These are phyloP conservation scores for Leuciscus idus DNA, from an alignment of 2,113 vertebrate species.

Conservation along the genomic window DNA sequence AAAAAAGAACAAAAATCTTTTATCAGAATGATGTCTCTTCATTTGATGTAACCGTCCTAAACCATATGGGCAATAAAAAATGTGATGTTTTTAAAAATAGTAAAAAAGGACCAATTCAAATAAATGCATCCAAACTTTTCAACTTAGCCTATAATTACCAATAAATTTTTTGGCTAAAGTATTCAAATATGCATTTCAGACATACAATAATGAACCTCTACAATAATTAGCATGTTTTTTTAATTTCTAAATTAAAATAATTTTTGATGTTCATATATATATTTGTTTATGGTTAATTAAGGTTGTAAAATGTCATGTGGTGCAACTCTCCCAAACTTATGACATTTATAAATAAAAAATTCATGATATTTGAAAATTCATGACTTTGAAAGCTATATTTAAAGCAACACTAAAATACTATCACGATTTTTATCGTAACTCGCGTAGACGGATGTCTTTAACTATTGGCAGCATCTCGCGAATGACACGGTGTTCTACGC, in stretches of 20 bases:
- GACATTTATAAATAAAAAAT: neutral
- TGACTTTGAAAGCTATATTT: neutral
- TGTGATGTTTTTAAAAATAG: neutral
- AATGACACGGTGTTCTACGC: too few relatives aligned
- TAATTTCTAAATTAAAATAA: neutral
- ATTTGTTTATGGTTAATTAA: neutral
- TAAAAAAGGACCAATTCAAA: neutral
- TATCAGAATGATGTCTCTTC: neutral
- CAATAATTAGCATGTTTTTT: too few relatives aligned
- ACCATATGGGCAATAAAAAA: neutral
- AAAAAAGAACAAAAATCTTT: too few relatives aligned
- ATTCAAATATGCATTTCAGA: too few relatives aligned
- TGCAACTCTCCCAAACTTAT: neutral
- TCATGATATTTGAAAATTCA: neutral
- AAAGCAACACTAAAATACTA: too few relatives aligned
- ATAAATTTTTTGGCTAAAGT: too few relatives aligned
- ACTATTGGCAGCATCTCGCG: too few relatives aligned
- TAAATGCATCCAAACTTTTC: neutral
- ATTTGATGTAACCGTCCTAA: neutral
- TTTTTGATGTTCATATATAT: neutral
- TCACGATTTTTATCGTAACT: too few relatives aligned
- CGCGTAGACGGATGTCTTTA: too few relatives aligned
- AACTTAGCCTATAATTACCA: too few relatives aligned
- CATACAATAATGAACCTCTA: too few relatives aligned
- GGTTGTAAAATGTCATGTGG: neutral